Base-by-base conservation (phyloP, 2,113 vertebrate species). In the Speoplatyrhinus poulsoni region DNA sequence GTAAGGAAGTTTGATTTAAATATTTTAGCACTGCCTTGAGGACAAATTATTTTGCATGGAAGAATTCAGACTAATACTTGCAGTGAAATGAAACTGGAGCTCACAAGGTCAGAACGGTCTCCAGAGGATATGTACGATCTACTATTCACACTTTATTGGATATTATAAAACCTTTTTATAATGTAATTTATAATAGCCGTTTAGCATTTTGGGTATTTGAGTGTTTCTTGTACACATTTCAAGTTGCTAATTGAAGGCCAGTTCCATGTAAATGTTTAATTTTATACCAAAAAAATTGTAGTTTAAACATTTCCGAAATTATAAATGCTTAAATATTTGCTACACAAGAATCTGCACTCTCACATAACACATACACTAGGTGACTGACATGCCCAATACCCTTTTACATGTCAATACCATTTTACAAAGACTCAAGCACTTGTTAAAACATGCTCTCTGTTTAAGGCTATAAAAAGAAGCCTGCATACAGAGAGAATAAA, bases 401-500 rank as follows among this genome's bases (percentile, higher is more conserved):
- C 65, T 58, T 72, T 59, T 32, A 26, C 26, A 26, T 26, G 26
- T 26, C 77, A 62, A 74, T 69, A 46, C 64, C 64, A 63, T 58
- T 72, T 59, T 32, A 67, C 79, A 79, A 70, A 82, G 72, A 80
- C 46, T 67, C 52, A 46, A 62, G 67, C 60, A 75, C 82, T 76
- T 86, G 85, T 87, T 81, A 69, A 68, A 82, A 87, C 91, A 80
- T 11, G 89, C 74, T 84, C 61, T 33, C 76, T 70, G 33, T 76
- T 73, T 75, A 48, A 72, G 70, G 65, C 77, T 76, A 77, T 83
- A 77, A 91, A 82, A 82, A 77, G 53, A 55, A 70, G 79, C 64
- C 77, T 68, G 81, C 76, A 75, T 72, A 56, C 59, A 84, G 72
- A 84, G 84, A 83, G 89, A 80, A 87, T 86, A 84, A 87, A 80